phyloP scores from a whole-genome alignment of 2,797 vertebrate species.

The Varecia variegata region DNA sequence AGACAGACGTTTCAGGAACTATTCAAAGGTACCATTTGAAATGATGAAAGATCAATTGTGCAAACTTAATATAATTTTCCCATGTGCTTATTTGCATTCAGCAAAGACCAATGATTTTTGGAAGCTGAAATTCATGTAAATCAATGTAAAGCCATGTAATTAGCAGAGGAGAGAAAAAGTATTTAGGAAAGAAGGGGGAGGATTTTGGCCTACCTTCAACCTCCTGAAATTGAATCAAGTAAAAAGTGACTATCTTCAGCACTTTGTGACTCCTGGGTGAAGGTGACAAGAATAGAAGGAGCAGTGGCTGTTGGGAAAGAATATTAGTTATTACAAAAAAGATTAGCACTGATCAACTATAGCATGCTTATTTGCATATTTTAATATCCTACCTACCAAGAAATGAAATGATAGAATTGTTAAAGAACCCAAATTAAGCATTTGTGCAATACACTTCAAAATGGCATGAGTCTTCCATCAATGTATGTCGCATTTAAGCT shows the following conservation, averaged over 20 bases:
- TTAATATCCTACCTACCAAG: conserved; percentile 54
- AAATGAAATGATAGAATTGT: conserved; percentile 47
- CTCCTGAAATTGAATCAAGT: conserved; percentile 44
- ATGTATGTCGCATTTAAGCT: conserved; percentile 3
- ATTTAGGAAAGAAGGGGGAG: conserved; percentile 71
- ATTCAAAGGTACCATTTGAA: conserved; percentile 88
- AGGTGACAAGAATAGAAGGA: conserved; percentile 14
- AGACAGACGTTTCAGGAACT: conserved; percentile 89
- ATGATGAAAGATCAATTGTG: conserved; percentile 82
- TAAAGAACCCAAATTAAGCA: conserved; percentile 15
- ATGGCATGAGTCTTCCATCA: neutral
- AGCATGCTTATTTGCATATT: conserved; percentile 48
- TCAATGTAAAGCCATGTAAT: conserved; percentile 71
- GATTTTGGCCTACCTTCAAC: conserved; percentile 41
- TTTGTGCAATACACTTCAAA: conserved; percentile 16
- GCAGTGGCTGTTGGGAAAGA: neutral
- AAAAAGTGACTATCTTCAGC: conserved; percentile 47
- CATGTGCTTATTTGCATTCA: conserved; percentile 80
- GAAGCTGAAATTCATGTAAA: conserved; percentile 78
- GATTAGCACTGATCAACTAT: conserved; percentile 16
- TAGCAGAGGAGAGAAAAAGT: conserved; percentile 51
- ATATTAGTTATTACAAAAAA: conserved; percentile 30
- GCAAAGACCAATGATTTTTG: conserved; percentile 78
- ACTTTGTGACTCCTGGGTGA: conserved; percentile 30
- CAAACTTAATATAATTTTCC: conserved; percentile 82